phyloP scores from a whole-genome alignment of 2,113 vertebrate genomes.

The Hylia prasina region DNA sequence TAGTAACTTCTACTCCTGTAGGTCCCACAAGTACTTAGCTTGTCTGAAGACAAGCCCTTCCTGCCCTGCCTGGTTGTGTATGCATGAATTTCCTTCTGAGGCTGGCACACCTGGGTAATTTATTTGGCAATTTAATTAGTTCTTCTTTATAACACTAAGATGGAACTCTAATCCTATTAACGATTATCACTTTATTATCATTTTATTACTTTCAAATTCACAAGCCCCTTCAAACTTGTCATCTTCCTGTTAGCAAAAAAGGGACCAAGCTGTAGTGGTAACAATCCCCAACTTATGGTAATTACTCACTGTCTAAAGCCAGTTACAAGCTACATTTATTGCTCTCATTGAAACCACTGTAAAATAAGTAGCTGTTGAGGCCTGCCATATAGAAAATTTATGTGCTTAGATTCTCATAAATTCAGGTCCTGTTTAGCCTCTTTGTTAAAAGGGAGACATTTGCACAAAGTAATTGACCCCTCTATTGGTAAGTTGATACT shows the following conservation, averaged over 20 bases:
- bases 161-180: neutral
- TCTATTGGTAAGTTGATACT: neutral
- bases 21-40: neutral
- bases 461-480: neutral
- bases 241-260: neutral
- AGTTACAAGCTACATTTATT: neutral
- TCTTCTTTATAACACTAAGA: neutral
- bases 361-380: neutral
- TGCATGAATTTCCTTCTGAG: neutral
- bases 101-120: neutral
- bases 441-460: neutral
- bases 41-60: neutral
- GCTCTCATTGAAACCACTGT: accelerated
- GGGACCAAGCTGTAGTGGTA: neutral
- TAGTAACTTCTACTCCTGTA: neutral
- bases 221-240: neutral
- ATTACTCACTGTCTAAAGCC: neutral
- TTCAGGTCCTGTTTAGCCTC: neutral
- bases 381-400: neutral
- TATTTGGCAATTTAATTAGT: neutral
- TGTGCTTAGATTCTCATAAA: neutral
- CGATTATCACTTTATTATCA: no score
- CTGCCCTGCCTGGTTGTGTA: neutral
- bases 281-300: neutral
- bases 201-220: neutral